phyloP scores from a whole-genome alignment of 2,888 invertebrate genomes.

The Psococerastis gibbosa region DNA sequence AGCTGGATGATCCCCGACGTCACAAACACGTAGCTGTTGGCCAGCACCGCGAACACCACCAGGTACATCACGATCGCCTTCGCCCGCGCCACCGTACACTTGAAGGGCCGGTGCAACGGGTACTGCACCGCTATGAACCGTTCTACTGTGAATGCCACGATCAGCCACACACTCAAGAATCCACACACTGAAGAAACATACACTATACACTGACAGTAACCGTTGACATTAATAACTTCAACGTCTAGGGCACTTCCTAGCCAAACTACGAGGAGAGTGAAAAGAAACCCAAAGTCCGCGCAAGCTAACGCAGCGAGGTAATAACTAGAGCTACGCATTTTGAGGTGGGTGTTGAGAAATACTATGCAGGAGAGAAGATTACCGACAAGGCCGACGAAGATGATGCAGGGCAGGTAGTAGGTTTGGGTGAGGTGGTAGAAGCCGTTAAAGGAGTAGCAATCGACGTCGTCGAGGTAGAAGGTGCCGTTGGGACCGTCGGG shows the following conservation, averaged over 20 bases:
- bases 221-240: slow-evolving; percentile 31
- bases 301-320: slow-evolving; percentile 40
- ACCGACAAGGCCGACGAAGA: slow-evolving; percentile 37
- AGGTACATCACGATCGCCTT: slow-evolving; percentile 32
- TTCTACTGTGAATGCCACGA: slow-evolving; percentile 49
- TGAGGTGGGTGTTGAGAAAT: slow-evolving; percentile 37
- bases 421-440: slow-evolving; percentile 30
- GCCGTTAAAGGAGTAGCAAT: slow-evolving; percentile 21
- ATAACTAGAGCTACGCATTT: slow-evolving; percentile 40
- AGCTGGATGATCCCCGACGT: slow-evolving; percentile 26
- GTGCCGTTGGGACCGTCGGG: no score
- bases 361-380: slow-evolving; percentile 38
- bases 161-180: slow-evolving; percentile 46
- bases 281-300: slow-evolving; percentile 38
- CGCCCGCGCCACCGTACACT: slow-evolving; percentile 39
- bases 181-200: slow-evolving; percentile 36
- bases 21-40: slow-evolving; percentile 28
- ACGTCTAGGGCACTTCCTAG: slow-evolving; percentile 29
- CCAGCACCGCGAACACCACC: slow-evolving; percentile 26
- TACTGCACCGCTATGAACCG: slow-evolving; percentile 46
- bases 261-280: slow-evolving; percentile 33
- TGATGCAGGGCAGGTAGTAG: slow-evolving; percentile 39
- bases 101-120: slow-evolving; percentile 35
- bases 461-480: no score
- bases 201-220: slow-evolving; percentile 36